Evolutionary conservation across 2,797 vertebrate genomes (phyloP).

Genomic region (Pipistrellus pygmaeus): DNA sequence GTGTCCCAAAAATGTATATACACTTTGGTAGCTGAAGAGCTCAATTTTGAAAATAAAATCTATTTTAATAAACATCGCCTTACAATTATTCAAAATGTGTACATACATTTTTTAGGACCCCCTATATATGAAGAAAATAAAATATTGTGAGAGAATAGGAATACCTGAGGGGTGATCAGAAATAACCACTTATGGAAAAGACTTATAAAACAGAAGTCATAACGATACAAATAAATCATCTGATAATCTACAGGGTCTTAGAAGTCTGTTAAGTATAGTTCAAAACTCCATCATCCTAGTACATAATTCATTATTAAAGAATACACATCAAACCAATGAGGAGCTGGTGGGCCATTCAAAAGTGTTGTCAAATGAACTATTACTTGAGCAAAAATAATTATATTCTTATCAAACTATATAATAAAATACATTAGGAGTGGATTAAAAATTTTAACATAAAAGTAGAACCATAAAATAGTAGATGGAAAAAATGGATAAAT

Average conservation of each 20-base stretch:
- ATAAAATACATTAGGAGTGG: neutral
- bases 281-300: neutral
- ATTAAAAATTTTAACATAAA: slow-evolving; percentile 33
- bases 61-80: no score
- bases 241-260: neutral
- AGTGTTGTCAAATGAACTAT: neutral
- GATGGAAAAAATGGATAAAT: slow-evolving; percentile 11
- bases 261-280: neutral
- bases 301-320: neutral
- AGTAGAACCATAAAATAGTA: neutral
- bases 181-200: neutral
- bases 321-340: neutral
- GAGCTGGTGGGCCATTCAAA: neutral
- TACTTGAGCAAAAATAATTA: neutral
- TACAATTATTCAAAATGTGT: no score
- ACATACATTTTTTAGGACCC: no score
- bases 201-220: neutral
- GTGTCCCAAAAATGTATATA: no score
- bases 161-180: neutral
- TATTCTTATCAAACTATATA: neutral
- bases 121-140: slow-evolving; percentile 7
- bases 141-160: neutral
- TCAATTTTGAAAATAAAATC: no score
- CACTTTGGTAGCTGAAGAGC: no score
- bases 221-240: neutral